A percentile compares a stretch with the other conserved stretches of the same genome.
Conservation (phyloP, 2,113 vertebrate genomes). For the Anser cygnoides region DNA sequence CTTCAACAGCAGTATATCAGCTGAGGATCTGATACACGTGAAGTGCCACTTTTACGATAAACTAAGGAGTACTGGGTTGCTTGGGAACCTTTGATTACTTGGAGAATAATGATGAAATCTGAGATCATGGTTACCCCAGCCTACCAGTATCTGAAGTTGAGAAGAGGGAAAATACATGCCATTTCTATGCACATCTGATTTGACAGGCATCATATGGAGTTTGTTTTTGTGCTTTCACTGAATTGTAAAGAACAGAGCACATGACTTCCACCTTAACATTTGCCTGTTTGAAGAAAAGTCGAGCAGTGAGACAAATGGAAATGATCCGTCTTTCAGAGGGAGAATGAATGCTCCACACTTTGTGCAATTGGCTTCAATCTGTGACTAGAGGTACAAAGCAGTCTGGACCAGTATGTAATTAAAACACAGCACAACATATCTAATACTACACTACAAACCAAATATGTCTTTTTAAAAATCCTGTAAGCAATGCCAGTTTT, state of each 20-base stretch:
- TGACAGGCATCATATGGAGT: not conserved
- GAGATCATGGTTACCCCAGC: rapidly evolving
- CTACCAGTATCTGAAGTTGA: not conserved
- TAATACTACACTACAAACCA: not conserved
- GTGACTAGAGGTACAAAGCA: not conserved
- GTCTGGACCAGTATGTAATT: not conserved
- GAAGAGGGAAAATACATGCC: not conserved
- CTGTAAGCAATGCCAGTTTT: not conserved
- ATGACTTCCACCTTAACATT: rapidly evolving
- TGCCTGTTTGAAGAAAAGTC: not conserved
- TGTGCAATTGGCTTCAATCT: not conserved
- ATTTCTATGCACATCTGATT: not conserved
- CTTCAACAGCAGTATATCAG: not conserved
- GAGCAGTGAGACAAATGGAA: not conserved
- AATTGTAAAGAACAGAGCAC: not conserved
- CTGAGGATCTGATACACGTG: not conserved
- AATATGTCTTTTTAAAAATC: not conserved
- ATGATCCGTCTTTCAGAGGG: not conserved
- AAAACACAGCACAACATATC: not conserved
- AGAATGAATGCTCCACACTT: not conserved
- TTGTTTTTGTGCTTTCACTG: not conserved
- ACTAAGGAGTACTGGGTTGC: not conserved
- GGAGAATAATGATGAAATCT: not conserved
- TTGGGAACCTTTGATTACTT: not conserved
- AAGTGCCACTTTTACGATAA: not conserved